These are phyloP conservation scores for Rugalucina vietnamica DNA, from an alignment of 2,888 invertebrate species.

Conservation along the genomic window DNA sequence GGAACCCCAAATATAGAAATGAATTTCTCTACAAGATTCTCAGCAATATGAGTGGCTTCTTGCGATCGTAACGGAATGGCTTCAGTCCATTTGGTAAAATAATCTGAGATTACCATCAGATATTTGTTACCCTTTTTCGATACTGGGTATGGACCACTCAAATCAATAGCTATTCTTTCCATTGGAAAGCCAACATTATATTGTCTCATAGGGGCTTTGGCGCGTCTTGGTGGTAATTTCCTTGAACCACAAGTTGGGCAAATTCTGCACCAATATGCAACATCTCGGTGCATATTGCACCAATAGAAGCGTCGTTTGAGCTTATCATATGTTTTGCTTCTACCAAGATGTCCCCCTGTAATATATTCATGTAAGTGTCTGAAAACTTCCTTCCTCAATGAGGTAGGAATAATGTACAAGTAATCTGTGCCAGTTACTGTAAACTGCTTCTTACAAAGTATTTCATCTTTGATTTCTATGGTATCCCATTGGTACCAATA, in stretches of 20 bases:
- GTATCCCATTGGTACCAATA: slow-evolving; percentile 7
- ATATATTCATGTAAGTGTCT: slow-evolving; percentile 10
- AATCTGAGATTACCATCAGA: slow-evolving; percentile 33
- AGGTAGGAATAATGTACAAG: not conserved
- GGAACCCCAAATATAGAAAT: slow-evolving; percentile 32
- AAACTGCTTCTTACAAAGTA: not conserved
- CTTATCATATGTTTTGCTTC: slow-evolving; percentile 21
- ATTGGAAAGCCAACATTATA: slow-evolving; percentile 36
- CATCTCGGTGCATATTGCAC: slow-evolving; percentile 22
- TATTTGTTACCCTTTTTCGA: slow-evolving; percentile 30
- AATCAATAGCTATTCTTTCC: slow-evolving; percentile 38
- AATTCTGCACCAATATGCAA: slow-evolving; percentile 24
- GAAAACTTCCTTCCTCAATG: slow-evolving; percentile 5
- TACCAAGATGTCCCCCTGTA: slow-evolving; percentile 40
- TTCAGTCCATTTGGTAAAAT: slow-evolving; percentile 47
- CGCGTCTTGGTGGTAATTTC: slow-evolving; percentile 21
- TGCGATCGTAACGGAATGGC: slow-evolving; percentile 23
- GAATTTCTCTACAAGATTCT: slow-evolving; percentile 28
- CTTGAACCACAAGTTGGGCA: slow-evolving; percentile 28
- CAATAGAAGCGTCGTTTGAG: slow-evolving; percentile 35
- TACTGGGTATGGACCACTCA: slow-evolving; percentile 31
- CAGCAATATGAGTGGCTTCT: slow-evolving; percentile 28
- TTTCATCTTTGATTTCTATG: not conserved
- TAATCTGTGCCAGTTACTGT: not conserved
- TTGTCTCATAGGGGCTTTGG: slow-evolving; percentile 30